A percentile compares a stretch with the other conserved stretches of the same genome.
These are phyloP conservation scores for Enteromius argenteus DNA, from an alignment of 2,797 vertebrate species.

Conservation along the genomic window DNA sequence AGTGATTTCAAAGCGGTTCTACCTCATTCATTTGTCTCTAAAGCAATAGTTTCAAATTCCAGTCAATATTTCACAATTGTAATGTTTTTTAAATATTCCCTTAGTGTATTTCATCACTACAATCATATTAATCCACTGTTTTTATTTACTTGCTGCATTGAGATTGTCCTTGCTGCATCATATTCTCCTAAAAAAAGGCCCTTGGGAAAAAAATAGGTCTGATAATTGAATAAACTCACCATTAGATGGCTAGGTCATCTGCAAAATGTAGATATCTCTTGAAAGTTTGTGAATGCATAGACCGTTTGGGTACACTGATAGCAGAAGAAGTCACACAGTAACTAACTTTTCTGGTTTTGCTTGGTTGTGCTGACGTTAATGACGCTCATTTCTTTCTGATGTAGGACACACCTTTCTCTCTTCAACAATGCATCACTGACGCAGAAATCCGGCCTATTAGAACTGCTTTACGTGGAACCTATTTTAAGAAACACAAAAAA, in stretches of 20 bases:
- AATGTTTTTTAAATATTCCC: background rate
- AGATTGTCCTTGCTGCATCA: background rate
- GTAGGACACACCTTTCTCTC: conserved; percentile 70
- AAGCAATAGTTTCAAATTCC: background rate
- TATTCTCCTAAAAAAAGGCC: background rate
- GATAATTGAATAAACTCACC: conserved; percentile 47
- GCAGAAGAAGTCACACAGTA: conserved; percentile 56
- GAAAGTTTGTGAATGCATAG: conserved; percentile 29
- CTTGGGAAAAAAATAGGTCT: background rate
- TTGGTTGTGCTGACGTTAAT: conserved; percentile 66
- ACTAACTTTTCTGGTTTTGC: conserved; percentile 79
- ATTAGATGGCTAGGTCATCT: conserved; percentile 44
- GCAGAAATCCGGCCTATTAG: conserved; percentile 23
- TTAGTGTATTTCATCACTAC: background rate
- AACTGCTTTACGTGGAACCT: conserved; percentile 36
- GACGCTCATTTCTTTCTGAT: conserved; percentile 61
- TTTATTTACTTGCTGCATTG: background rate
- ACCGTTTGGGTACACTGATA: conserved; percentile 58
- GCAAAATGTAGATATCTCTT: background rate
- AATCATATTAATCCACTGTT: background rate
- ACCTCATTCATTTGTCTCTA: background rate
- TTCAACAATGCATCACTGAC: conserved; percentile 66
- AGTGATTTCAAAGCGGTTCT: background rate
- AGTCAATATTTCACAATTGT: background rate
- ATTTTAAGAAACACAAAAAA: conserved; percentile 47